phyloP scores from a whole-genome alignment of 30 jellyfish, hydroid and myxozoan species.

The Calvadosia cruxmelitensis region DNA sequence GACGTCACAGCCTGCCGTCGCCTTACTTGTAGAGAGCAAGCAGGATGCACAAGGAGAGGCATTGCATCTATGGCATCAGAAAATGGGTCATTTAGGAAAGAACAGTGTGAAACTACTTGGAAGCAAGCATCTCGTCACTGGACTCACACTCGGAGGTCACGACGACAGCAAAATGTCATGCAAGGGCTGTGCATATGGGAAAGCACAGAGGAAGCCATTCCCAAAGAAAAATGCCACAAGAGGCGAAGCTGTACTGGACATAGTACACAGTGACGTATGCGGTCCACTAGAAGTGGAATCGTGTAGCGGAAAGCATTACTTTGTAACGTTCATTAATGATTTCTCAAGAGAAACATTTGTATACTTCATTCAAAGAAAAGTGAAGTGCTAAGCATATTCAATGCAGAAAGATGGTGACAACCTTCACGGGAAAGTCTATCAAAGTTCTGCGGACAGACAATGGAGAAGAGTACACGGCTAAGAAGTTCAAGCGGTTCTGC shows the following conservation, averaged over 20 bases:
- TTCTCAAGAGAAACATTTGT: background rate
- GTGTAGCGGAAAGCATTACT: background rate
- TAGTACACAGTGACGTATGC: conserved; percentile 2
- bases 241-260: background rate
- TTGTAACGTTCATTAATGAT: conserved; percentile 5
- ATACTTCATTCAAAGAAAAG: background rate
- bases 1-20: too few relatives aligned
- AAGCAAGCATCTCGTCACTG: too few relatives aligned
- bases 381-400: background rate
- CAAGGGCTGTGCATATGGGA: background rate
- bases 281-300: background rate
- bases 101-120: too few relatives aligned
- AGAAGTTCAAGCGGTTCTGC: background rate
- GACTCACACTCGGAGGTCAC: too few relatives aligned
- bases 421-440: background rate
- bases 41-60: too few relatives aligned
- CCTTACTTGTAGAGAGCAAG: too few relatives aligned
- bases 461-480: conserved; percentile 1
- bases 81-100: too few relatives aligned
- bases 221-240: too few relatives aligned
- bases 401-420: background rate
- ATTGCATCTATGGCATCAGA: too few relatives aligned
- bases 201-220: background rate
- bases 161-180: too few relatives aligned
- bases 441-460: conserved; percentile 6